Evolutionary conservation across 2,797 vertebrate genomes (phyloP).

Genomic region (Buceros bicornis): DNA sequence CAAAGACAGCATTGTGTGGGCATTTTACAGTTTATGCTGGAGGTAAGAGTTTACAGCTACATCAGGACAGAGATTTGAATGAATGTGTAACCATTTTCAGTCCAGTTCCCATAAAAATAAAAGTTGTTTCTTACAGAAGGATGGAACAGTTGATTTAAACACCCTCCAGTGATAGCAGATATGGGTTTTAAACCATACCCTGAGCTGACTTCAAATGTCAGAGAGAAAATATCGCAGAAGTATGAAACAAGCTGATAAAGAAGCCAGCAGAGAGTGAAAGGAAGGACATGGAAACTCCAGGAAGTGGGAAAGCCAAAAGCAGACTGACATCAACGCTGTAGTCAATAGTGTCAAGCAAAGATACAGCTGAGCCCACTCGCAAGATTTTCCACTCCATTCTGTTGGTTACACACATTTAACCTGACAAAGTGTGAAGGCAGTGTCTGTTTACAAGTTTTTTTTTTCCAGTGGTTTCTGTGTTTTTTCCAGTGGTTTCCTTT

Average conservation of each 20-base stretch:
- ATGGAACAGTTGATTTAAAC: neutral
- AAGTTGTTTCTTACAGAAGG: neutral
- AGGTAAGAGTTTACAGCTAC: slow-evolving; percentile 22
- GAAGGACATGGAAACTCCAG: neutral
- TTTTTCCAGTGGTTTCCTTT: neutral
- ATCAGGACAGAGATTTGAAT: neutral
- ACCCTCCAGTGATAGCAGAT: neutral
- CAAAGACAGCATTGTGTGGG: slow-evolving; percentile 25
- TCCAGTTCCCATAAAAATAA: neutral
- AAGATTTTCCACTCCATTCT: slow-evolving; percentile 40
- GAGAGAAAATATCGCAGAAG: neutral
- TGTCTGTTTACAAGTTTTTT: slow-evolving; percentile 38
- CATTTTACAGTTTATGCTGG: neutral
- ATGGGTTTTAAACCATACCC: slow-evolving; percentile 4
- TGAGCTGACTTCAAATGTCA: neutral
- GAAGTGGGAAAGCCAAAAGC: slow-evolving; percentile 57
- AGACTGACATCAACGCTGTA: slow-evolving; percentile 10
- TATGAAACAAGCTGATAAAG: slow-evolving; percentile 23
- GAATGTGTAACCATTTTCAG: neutral
- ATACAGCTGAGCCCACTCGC: slow-evolving; percentile 33
- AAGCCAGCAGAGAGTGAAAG: neutral
- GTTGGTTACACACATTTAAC: neutral
- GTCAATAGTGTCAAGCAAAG: slow-evolving; percentile 20
- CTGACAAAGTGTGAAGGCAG: slow-evolving; percentile 56
- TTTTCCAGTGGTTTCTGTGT: slow-evolving; percentile 25